A percentile compares a stretch with the other conserved stretches of the same genome.
These are phyloP conservation scores for Holothuria scabra DNA, from an alignment of 53 echinoderm and acorn worm genomes.

Conservation along the genomic window DNA sequence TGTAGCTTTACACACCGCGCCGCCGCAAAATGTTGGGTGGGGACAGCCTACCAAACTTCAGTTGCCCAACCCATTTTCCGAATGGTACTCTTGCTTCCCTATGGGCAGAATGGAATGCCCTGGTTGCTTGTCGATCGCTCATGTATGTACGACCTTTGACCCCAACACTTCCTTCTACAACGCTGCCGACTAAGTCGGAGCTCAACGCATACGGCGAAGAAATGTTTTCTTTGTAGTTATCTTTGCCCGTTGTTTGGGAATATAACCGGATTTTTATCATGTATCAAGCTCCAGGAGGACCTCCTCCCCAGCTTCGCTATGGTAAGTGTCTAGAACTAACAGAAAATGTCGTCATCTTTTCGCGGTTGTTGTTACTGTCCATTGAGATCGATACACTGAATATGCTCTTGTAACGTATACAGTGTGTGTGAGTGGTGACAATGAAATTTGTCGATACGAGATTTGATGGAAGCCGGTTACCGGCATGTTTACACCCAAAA, in stretches of 20 bases:
- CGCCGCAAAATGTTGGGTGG: too few relatives aligned
- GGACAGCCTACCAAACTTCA: too few relatives aligned
- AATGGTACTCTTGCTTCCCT: too few relatives aligned
- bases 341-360: background rate
- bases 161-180: conserved; percentile 13
- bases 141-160: conserved; percentile 14
- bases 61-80: too few relatives aligned
- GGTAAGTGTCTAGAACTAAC: background rate
- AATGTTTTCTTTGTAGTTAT: conserved; percentile 27
- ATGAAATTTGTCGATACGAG: too few relatives aligned
- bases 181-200: conserved; percentile 24
- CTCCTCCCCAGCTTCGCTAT: conserved; percentile 16
- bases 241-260: conserved; percentile 30
- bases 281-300: conserved; percentile 34
- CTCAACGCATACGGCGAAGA: conserved; percentile 31
- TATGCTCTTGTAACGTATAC: background rate
- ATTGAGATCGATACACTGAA: conserved; percentile 16
- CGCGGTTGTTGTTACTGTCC: background rate
- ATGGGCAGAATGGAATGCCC: too few relatives aligned
- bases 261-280: conserved; percentile 16
- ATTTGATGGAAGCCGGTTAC: background rate
- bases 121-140: too few relatives aligned
- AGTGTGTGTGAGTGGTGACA: too few relatives aligned
- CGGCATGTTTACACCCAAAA: conserved; percentile 19
- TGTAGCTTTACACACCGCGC: too few relatives aligned